These are phyloP conservation scores for Bursaphelenchus okinawaensis DNA, from an alignment of 2,888 invertebrate genomes.

Conservation along the genomic window DNA sequence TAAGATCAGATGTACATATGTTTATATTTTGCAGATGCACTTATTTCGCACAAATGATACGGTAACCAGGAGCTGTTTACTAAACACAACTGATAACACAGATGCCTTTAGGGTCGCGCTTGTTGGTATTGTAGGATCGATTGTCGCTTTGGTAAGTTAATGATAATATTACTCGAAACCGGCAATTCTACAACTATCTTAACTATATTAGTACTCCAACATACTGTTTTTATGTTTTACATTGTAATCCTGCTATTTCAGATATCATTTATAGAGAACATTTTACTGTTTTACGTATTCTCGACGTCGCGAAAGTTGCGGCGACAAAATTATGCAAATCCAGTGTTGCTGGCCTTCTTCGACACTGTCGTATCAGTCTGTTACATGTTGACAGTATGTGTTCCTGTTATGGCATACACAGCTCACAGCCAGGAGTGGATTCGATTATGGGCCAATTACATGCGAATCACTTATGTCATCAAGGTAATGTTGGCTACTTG, in stretches of 20 bases:
- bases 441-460: conserved; percentile 30
- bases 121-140: conserved; percentile 34
- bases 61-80: conserved; percentile 25
- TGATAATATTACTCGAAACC: conserved; percentile 14
- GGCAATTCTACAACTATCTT: too few species aligned
- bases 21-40: conserved; percentile 25
- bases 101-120: conserved; percentile 30
- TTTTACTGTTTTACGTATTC: conserved; percentile 42
- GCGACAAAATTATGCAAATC: conserved; percentile 48
- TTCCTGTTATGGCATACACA: conserved; percentile 32
- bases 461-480: conserved; percentile 32
- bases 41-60: conserved; percentile 38
- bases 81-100: conserved; percentile 22
- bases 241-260: too few species aligned
- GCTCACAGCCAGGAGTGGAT: conserved; percentile 17
- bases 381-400: conserved; percentile 32
- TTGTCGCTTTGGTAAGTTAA: conserved; percentile 26
- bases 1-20: too few species aligned
- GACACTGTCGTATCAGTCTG: conserved; percentile 33
- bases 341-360: conserved; percentile 39
- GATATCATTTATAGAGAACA: conserved; percentile 29
- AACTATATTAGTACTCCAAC: too few species aligned
- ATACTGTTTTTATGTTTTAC: too few species aligned
- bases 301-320: conserved; percentile 41
- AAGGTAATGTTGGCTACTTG: conserved; percentile 16